Evolutionary conservation across 1,140 invertebrate species (phyloP).

Genomic region (Anastrepha obliqua): DNA sequence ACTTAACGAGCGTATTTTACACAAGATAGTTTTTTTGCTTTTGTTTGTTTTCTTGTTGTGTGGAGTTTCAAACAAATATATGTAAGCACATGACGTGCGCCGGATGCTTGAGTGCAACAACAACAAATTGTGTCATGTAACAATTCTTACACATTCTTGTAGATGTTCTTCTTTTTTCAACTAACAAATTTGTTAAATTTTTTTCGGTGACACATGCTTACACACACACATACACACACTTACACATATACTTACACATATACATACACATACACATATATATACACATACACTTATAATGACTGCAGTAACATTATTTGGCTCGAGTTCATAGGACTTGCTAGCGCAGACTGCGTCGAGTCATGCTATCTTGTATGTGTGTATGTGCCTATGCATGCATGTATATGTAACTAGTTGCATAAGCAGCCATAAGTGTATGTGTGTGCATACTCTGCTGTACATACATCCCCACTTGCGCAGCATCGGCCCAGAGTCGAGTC

Average conservation of each 20-base stretch:
- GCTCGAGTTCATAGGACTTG: neutral
- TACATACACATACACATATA: neutral
- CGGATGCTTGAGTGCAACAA: constrained; percentile 12
- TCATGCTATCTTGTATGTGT: too few relatives aligned
- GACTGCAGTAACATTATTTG: neutral
- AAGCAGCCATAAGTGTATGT: neutral
- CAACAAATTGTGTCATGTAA: constrained; percentile 47
- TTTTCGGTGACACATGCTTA: neutral
- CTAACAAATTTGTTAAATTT: constrained; percentile 39
- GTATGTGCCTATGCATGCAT: neutral
- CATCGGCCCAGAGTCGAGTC: neutral
- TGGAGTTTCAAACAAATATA: neutral
- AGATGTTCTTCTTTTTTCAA: constrained; percentile 4
- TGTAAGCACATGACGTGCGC: neutral
- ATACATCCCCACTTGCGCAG: neutral
- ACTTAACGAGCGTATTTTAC: constrained; percentile 50
- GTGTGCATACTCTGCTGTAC: neutral
- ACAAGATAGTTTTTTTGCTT: neutral
- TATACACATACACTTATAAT: neutral
- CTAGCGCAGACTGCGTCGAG: constrained; percentile 22
- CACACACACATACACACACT: neutral
- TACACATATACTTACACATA: neutral
- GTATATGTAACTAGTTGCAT: neutral
- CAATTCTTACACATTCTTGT: constrained; percentile 32
- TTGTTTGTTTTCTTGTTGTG: neutral